Evolutionary conservation across 2,113 vertebrate species (phyloP), one percentile per base, ranked within the genome.

Genomic region (Gadus chalcogrammus): DNA sequence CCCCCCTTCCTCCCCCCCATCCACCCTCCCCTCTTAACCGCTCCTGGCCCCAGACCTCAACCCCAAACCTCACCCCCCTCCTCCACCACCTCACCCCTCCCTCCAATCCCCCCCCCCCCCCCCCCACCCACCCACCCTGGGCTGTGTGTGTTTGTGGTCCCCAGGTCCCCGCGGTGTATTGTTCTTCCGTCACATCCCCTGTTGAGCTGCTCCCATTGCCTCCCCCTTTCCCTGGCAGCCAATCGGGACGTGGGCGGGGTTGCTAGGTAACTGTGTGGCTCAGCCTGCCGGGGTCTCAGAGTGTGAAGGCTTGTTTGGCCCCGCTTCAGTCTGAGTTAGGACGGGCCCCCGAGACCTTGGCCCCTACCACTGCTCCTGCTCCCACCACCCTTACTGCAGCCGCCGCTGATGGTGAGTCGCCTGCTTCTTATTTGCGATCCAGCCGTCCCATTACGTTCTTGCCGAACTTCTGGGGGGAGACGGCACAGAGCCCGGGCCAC

Each of bases 271-370:
- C 92, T 92, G 93, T 90, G 94, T 90, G 91, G 93, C 93, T 94
- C 95, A 92, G 93, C 93, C 94, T 92, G 91, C 93, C 94, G 94
- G 90, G 92, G 94, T 94, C 92, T 97, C 95, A 92, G 95, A 98
- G 91, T 96, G 95, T 90, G 95, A 98, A 85, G 95, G 96, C 94
- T 96, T 97, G 93, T 97, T 96, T 95, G 94, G 92, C 91, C 94
- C 95, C 87, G 93, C 94, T 93, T 95, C 95, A 87, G 95, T 98
- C 95, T 94, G 95, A 97, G 97, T 94, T 95, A 94, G 94, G 93
- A 95, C 93, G 92, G 95, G 94, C 93, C 96, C 96, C 96, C 88
- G 94, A 93, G 89, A 97, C 91, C 90, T 92, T 94, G 89, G 93
- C 93, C 90, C 90, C 95, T 69, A 80, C 93, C 83, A 68, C 89